Percentiles rank a stretch among this genome's conserved stretches.
These are phyloP conservation scores for Bradypus variegatus DNA, from an alignment of 2,797 vertebrate species.

Conservation along the genomic window DNA sequence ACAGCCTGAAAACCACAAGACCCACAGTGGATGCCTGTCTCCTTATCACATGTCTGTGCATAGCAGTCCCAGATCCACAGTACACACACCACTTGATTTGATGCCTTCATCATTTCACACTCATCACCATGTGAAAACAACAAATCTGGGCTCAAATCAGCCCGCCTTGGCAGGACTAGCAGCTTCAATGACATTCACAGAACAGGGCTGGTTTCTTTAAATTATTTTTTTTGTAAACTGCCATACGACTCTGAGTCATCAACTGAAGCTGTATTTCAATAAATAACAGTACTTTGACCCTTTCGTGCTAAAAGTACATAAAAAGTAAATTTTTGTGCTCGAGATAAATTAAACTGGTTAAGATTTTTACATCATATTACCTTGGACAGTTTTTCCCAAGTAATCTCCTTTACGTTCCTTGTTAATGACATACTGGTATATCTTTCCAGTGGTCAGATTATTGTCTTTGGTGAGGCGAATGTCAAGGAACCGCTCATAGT, in stretches of 20 bases:
- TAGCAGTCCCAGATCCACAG: not conserved
- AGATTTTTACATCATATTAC: slow-evolving; percentile 69
- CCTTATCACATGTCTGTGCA: not conserved
- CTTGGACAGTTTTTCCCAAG: slow-evolving; percentile 95
- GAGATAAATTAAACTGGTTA: slow-evolving; percentile 19
- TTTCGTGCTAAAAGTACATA: not conserved
- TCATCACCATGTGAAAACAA: not conserved
- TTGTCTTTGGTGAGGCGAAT: slow-evolving; percentile 94
- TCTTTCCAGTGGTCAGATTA: slow-evolving; percentile 96
- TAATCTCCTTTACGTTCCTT: slow-evolving; percentile 96
- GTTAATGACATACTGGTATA: slow-evolving; percentile 96
- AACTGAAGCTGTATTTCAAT: not conserved
- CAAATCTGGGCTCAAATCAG: not conserved
- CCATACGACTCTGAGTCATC: not conserved
- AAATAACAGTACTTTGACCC: not conserved
- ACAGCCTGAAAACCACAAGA: not conserved
- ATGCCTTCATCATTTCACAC: not conserved
- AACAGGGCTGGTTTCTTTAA: not conserved
- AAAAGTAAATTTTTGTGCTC: not conserved
- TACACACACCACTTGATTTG: not conserved
- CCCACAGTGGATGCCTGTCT: not conserved
- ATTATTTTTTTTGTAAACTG: not conserved
- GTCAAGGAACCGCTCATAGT: slow-evolving; percentile 95
- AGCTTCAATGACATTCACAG: not conserved
- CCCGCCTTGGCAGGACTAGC: not conserved